phyloP scores from a whole-genome alignment of 2,113 vertebrate species.

The Centropristis striata region DNA sequence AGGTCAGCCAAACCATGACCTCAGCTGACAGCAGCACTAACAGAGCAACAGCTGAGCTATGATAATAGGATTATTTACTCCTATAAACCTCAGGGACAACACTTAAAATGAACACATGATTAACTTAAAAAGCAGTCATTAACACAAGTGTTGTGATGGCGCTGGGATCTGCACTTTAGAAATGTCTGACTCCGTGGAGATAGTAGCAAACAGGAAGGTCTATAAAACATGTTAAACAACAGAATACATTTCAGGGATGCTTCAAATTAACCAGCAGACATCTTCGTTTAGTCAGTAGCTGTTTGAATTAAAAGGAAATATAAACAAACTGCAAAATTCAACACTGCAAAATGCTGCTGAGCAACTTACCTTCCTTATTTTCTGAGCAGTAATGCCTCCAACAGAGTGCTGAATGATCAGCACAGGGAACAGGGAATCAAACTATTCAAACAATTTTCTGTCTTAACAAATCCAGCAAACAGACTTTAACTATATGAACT shows the following conservation, averaged over 20 bases:
- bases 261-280: conserved; percentile 16
- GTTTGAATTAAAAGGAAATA: neutral
- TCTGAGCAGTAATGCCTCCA: conserved; percentile 12
- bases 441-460: too few species aligned
- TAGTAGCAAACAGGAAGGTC: neutral
- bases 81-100: conserved; percentile 29
- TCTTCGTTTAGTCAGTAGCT: neutral
- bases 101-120: conserved; percentile 27
- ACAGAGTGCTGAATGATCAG: conserved; percentile 24
- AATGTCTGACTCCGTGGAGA: neutral
- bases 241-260: neutral
- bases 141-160: conserved; percentile 6
- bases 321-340: conserved; percentile 15
- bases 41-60: conserved; percentile 51
- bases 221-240: neutral
- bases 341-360: neutral
- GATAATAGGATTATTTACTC: conserved; percentile 62
- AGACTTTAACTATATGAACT: conserved; percentile 31
- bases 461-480: conserved; percentile 29
- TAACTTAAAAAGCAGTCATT: conserved; percentile 25
- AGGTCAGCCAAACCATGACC: conserved; percentile 47
- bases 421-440: conserved; percentile 31
- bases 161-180: neutral
- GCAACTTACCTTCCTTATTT: neutral
- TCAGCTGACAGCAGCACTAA: conserved; percentile 49